Evolutionary conservation across 2,888 invertebrate genomes (phyloP).

Genomic region (Dicranocentrus wangi): DNA sequence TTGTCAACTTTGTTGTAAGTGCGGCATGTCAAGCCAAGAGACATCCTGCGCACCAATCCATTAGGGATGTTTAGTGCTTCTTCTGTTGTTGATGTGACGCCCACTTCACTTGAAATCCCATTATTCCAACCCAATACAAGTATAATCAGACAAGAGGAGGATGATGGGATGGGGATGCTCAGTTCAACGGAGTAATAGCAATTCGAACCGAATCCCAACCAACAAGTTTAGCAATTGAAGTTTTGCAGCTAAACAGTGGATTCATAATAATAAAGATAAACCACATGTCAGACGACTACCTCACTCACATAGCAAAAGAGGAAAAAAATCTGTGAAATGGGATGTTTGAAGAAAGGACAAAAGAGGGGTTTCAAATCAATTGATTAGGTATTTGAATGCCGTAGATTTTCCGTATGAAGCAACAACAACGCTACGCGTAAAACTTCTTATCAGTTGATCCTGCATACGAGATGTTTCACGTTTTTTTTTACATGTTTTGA

Average conservation of each 20-base stretch:
- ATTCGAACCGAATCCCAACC: no score
- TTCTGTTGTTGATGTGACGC: conserved; percentile 49
- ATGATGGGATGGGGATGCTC: conserved; percentile 2
- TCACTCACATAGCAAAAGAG: neutral
- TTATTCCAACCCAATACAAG: conserved; percentile 48
- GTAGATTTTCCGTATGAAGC: no score
- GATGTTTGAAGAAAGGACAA: neutral
- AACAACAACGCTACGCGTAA: no score
- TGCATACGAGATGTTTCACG: no score
- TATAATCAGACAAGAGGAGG: conserved; percentile 6
- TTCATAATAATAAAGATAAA: conserved; percentile 31
- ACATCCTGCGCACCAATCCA: conserved; percentile 31
- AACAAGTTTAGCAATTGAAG: neutral
- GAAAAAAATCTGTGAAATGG: neutral
- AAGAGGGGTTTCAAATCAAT: conserved; percentile 1
- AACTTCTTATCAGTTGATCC: no score
- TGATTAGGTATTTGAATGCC: neutral
- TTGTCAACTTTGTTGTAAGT: conserved; percentile 42
- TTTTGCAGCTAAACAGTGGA: conserved; percentile 8
- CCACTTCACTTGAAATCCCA: conserved; percentile 56
- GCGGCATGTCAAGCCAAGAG: conserved; percentile 43
- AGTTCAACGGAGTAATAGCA: no score
- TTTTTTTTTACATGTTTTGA: no score
- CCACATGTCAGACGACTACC: neutral
- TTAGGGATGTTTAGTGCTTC: conserved; percentile 44